Evolutionary conservation across 2,888 invertebrate genomes (phyloP), one percentile per base, ranked within the genome.

Genomic region (Bugula neritina): DNA sequence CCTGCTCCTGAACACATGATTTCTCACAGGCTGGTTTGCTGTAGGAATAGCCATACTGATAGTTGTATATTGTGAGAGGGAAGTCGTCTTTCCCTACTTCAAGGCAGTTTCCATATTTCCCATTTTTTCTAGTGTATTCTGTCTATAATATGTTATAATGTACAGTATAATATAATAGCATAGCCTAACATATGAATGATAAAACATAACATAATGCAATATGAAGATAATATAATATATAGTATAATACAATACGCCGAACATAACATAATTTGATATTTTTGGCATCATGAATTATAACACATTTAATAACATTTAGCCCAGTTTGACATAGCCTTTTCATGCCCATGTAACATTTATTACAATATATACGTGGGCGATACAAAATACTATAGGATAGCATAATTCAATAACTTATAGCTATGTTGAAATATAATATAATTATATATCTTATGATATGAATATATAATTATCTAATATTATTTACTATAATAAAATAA

Each of bases 21-120:
- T 34, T 25, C 27, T 63, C 29, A 27, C 63, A 63, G 27, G 63
- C 63, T 29, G 63, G 5, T 31, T 63, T 63, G 63, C 63, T 63
- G n/a, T 63, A 63, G 31, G 29, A 29, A 63, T 63, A 63, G n/a
- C 63, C 63, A 63, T 63, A 63, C 27, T 63, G 5, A 31, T 25
- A 63, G 5, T 27, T 10, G 34, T 63, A 63, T 31, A 63, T 63
- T 13, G 63, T 63, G 17, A 31, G 10, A 3, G 63, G 63, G 2
- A 13, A 2, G n/a, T 63, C 63, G 31, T 63, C 63, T 13, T 31
- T 63, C 43, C 43, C 43, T 29, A 13, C 13, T 5, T 31, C 31
- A 2, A 63, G 63, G 31, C 63, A 63, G 31, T 63, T 31, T 17
- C 63, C 63, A 63, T 31, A 63, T 31, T 31, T 27, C 31, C 63